Base-by-base conservation (phyloP, 2,113 vertebrate genomes). In the Terrapene triunguis region DNA sequence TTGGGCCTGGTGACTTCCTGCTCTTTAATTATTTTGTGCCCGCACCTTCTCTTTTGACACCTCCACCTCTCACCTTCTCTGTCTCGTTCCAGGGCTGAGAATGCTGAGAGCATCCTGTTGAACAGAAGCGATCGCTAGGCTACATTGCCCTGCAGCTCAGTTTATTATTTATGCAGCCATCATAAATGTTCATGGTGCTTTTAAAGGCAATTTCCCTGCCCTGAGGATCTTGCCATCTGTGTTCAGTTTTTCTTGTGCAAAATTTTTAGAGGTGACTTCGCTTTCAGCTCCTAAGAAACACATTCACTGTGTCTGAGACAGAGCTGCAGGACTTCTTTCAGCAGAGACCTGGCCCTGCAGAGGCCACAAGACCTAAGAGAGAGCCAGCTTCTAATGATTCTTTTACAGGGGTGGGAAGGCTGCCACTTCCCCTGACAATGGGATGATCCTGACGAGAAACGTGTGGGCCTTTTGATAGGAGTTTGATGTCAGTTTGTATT, bases 401-500 rank as follows among this genome's bases (percentile, higher is more conserved):
- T 22, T 6, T 17, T 22, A 16, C 82, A 76, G 35, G 83, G 44
- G 57, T 86, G n/a, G 87, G 53, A 85, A 62, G 72, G 72, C 82
- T 53, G 5, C 25, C 1, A 0, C 22, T 0, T n/a, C n/a, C 16
- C 25, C 57, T 59, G 0, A 25, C 55, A 19, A 3, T 65, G 54
- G 65, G 74, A 25, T 8, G 22, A 16, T 47, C 22, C 24, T 14
- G 47, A 12, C 16, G 29, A 8, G 32, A 0, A 6, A 3, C 8
- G 42, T 4, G 32, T 13, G 9, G 6, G 0, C 27, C 81, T 69
- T 22, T 55, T 57, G 42, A 12, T 21, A 0, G 11, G 35, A 7
- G 17, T 5, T 69, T 21, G 35, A 38, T 6, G 50, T 25, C 21
- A 5, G 13, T 47, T 17, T 11, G 16, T 55, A 48, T 78, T 44